Conservation (phyloP, 1,140 invertebrate genomes). For the Agraylea sexmaculata region DNA sequence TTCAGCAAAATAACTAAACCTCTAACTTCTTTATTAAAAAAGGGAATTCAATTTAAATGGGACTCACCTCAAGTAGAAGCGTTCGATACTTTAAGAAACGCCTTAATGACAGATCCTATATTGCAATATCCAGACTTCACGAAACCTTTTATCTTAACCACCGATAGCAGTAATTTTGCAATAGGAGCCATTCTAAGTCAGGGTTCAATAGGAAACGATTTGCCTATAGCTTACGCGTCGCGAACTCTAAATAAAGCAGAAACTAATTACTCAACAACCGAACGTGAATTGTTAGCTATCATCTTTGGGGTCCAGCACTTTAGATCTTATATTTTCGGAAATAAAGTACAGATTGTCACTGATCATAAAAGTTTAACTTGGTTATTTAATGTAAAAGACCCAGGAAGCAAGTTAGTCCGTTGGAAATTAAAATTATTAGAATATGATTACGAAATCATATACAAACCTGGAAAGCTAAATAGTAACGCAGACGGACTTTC, state of each 20-base stretch:
- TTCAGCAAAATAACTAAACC: slow-evolving; percentile 28
- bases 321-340: slow-evolving; percentile 34
- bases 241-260: slow-evolving; percentile 31
- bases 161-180: slow-evolving; percentile 24
- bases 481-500: slow-evolving; percentile 27
- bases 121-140: slow-evolving; percentile 24
- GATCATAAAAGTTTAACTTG: slow-evolving; percentile 40
- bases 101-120: slow-evolving; percentile 18
- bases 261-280: slow-evolving; percentile 29
- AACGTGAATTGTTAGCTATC: slow-evolving; percentile 41
- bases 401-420: slow-evolving; percentile 32
- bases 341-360: slow-evolving; percentile 35
- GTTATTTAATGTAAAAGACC: slow-evolving; percentile 32
- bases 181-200: slow-evolving; percentile 28
- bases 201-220: slow-evolving; percentile 12
- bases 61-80: slow-evolving; percentile 19
- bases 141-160: slow-evolving; percentile 26
- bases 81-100: slow-evolving; percentile 23
- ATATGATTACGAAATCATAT: slow-evolving; percentile 28
- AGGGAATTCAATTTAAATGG: slow-evolving; percentile 25
- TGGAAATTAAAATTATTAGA: slow-evolving; percentile 41
- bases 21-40: slow-evolving; percentile 26
- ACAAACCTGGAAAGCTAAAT: slow-evolving; percentile 30
- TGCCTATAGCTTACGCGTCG: slow-evolving; percentile 29
- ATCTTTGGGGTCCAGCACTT: slow-evolving; percentile 36